A percentile compares a stretch with the other conserved stretches of the same genome.
phyloP scores from a whole-genome alignment of 1,140 invertebrate species.

The Drosophila melanica region DNA sequence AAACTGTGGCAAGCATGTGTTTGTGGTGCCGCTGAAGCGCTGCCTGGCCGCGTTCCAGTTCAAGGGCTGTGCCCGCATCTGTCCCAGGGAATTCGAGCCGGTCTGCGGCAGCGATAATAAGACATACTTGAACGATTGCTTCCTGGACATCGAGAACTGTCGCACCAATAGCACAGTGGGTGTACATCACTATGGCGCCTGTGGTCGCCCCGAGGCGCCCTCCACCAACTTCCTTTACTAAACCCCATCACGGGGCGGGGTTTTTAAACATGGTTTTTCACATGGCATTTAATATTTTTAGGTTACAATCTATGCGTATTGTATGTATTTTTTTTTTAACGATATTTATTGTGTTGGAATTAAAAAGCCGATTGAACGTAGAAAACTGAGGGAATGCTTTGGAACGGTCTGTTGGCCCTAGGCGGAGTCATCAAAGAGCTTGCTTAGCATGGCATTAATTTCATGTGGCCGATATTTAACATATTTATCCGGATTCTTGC shows the following conservation, averaged over 20 bases:
- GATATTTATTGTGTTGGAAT: slow-evolving; percentile 80
- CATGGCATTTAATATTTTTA: slow-evolving; percentile 79
- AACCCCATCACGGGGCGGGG: slow-evolving; percentile 1
- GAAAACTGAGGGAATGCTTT: slow-evolving; percentile 45
- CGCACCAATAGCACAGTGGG: slow-evolving; percentile 86
- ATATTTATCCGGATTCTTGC: slow-evolving; percentile 97
- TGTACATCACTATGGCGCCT: slow-evolving; percentile 81
- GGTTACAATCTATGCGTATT: slow-evolving; percentile 62
- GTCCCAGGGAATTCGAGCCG: slow-evolving; percentile 93
- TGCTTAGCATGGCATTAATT: slow-evolving; percentile 90
- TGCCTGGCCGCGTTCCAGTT: slow-evolving; percentile 93
- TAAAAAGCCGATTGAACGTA: slow-evolving; percentile 71
- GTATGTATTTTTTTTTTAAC: slow-evolving; percentile 71
- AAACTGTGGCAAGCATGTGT: slow-evolving; percentile 96
- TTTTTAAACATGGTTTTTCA: slow-evolving; percentile 37
- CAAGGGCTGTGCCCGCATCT: slow-evolving; percentile 93
- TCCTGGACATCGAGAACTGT: slow-evolving; percentile 95
- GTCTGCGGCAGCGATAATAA: slow-evolving; percentile 95
- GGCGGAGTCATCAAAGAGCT: slow-evolving; percentile 91
- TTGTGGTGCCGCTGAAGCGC: slow-evolving; percentile 92
- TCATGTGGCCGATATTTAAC: slow-evolving; percentile 95
- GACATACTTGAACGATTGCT: slow-evolving; percentile 96
- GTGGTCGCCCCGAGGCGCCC: slow-evolving; percentile 79
- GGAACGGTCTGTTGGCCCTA: slow-evolving; percentile 25
- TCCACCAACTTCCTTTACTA: slow-evolving; percentile 82